Conservation (phyloP, 2,888 invertebrate species). For the Anthophora plumipes region DNA sequence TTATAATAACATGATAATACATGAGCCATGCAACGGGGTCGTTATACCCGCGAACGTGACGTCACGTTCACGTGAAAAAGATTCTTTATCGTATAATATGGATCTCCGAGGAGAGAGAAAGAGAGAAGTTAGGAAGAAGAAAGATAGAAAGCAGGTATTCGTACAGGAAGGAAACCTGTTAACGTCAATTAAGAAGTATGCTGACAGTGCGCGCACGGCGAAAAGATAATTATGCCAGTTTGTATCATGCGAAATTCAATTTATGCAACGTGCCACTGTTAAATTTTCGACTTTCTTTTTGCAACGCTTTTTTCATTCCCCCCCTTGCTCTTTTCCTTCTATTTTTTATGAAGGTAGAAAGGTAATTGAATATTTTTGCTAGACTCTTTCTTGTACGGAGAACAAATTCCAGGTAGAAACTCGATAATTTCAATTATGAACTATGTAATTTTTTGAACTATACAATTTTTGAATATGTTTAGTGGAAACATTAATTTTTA, state of each 20-base stretch:
- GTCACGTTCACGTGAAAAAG: conserved; percentile 50
- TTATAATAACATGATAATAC: conserved; percentile 71
- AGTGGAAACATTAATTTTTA: too few species aligned
- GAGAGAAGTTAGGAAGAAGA: background rate
- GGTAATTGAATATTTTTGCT: background rate
- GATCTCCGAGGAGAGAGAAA: conserved; percentile 2
- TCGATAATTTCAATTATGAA: too few species aligned
- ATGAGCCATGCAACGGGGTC: conserved; percentile 64
- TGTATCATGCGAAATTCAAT: conserved; percentile 35
- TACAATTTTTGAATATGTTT: too few species aligned
- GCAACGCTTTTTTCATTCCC: background rate
- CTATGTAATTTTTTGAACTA: too few species aligned
- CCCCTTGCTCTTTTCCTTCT: background rate
- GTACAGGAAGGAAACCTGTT: conserved; percentile 51
- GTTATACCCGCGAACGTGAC: conserved; percentile 60
- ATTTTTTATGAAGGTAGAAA: background rate
- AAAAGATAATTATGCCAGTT: conserved; percentile 33
- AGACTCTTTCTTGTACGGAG: too few species aligned
- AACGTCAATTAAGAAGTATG: conserved; percentile 54
- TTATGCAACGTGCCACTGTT: conserved; percentile 2
- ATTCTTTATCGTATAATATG: conserved; percentile 44
- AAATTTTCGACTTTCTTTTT: conserved; percentile 12
- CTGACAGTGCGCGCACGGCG: conserved; percentile 46
- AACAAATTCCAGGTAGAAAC: too few species aligned
- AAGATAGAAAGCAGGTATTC: conserved; percentile 15